Evolutionary conservation across 2,888 invertebrate species (phyloP).

Genomic region (Carterocephalus palaemon): DNA sequence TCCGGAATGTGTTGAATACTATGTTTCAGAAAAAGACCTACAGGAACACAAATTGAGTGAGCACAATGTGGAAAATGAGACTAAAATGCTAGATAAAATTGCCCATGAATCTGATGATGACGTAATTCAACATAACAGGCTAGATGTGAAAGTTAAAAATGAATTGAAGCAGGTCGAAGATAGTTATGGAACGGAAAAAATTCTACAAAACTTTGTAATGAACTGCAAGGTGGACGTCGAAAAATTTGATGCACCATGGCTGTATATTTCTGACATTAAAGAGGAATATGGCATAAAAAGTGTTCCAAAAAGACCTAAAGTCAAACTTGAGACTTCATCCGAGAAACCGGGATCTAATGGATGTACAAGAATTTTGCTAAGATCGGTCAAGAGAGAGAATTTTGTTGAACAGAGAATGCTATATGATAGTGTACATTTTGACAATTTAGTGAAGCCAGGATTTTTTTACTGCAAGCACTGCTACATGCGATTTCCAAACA

Average conservation of each 20-base stretch:
- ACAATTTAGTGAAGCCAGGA: constrained; percentile 37
- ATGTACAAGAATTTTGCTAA: not conserved
- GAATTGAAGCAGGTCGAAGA: not conserved
- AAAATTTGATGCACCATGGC: not conserved
- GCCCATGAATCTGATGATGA: constrained; percentile 1
- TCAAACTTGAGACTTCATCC: not conserved
- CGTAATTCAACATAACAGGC: constrained; percentile 33
- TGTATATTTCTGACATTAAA: not conserved
- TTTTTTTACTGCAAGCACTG: constrained; percentile 42
- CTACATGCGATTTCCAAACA: constrained; percentile 36
- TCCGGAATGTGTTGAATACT: not conserved
- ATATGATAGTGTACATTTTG: constrained; percentile 39
- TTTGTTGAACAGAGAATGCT: not conserved
- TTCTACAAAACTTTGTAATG: constrained; percentile 3
- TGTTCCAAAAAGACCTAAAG: not conserved
- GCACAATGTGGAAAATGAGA: not conserved
- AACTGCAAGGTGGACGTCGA: constrained; percentile 10
- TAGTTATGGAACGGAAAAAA: not conserved
- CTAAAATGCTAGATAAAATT: not conserved
- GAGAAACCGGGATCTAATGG: not conserved
- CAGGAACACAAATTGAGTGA: not conserved
- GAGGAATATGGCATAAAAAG: not conserved
- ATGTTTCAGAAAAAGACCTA: constrained; percentile 1
- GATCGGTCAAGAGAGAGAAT: not conserved
- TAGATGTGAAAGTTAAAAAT: no score